Evolutionary conservation across 2,113 vertebrate species (phyloP).

Genomic region (Oenanthe melanoleuca): DNA sequence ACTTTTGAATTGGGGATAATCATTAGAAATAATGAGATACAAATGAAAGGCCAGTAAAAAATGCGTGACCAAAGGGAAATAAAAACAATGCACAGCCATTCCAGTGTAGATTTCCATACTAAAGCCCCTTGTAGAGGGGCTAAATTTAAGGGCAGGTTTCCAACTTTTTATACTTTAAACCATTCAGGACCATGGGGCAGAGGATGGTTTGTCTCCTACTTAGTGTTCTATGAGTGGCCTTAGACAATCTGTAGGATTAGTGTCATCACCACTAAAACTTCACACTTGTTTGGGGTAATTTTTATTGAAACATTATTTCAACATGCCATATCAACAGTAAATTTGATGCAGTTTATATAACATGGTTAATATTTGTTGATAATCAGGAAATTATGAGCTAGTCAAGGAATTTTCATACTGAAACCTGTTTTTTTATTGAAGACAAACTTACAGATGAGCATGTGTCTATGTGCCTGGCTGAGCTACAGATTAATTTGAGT

Average conservation of each 20-base stretch:
- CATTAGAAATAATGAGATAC: neutral
- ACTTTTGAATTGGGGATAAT: neutral
- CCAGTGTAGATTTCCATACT: neutral
- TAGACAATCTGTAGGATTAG: neutral
- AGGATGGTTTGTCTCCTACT: neutral
- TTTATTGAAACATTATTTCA: neutral
- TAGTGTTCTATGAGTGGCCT: neutral
- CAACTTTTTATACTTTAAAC: neutral
- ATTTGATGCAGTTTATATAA: neutral
- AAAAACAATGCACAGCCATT: neutral
- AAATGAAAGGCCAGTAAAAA: conserved; percentile 20
- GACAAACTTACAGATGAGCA: neutral
- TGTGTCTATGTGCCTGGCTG: neutral
- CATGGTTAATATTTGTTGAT: neutral
- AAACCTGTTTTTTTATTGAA: neutral
- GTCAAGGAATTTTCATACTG: neutral
- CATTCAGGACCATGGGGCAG: neutral
- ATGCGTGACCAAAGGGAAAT: neutral
- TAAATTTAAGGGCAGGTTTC: neutral
- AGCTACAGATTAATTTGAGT: neutral
- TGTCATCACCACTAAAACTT: neutral
- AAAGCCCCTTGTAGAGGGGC: neutral
- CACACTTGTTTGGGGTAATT: neutral
- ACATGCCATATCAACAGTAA: neutral
- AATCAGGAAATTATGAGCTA: neutral